These are phyloP conservation scores for Pseudeuparius sepicola DNA, from an alignment of 2,888 invertebrate genomes.

Conservation along the genomic window DNA sequence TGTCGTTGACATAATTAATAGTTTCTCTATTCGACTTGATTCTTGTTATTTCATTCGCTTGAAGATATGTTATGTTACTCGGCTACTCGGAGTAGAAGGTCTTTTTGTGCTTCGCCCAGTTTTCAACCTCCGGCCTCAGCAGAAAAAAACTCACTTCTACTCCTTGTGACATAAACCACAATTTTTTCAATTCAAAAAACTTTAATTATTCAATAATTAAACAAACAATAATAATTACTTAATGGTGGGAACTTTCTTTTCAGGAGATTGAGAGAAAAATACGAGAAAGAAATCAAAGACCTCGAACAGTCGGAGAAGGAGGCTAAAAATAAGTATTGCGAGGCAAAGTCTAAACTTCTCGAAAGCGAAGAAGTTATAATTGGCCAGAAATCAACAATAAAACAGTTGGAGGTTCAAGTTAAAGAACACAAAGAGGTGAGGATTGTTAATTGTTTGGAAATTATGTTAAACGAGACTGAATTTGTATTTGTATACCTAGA, in stretches of 20 bases:
- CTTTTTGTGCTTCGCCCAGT: too few relatives aligned
- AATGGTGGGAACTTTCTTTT: too few relatives aligned
- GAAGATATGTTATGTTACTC: too few relatives aligned
- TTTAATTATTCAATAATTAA: not conserved
- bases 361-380: conserved; percentile 54
- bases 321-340: conserved; percentile 55
- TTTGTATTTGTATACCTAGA: conserved; percentile 29
- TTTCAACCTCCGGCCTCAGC: too few relatives aligned
- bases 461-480: too few relatives aligned
- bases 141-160: too few relatives aligned
- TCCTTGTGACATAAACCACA: too few relatives aligned
- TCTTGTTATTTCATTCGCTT: too few relatives aligned
- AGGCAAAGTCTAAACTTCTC: conserved; percentile 53
- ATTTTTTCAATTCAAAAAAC: too few relatives aligned
- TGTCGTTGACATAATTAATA: too few relatives aligned
- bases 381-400: conserved; percentile 48
- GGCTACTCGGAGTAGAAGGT: too few relatives aligned
- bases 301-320: conserved; percentile 57
- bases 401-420: conserved; percentile 57
- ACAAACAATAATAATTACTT: conserved; percentile 1
- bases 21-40: too few relatives aligned
- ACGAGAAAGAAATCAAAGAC: conserved; percentile 59
- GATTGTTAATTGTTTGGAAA: conserved; percentile 5
- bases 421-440: conserved; percentile 52
- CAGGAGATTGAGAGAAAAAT: conserved; percentile 67